A percentile compares a stretch with the other conserved stretches of the same genome.
These are phyloP conservation scores for Tichodroma muraria DNA, from an alignment of 2,113 vertebrate genomes.

Conservation along the genomic window DNA sequence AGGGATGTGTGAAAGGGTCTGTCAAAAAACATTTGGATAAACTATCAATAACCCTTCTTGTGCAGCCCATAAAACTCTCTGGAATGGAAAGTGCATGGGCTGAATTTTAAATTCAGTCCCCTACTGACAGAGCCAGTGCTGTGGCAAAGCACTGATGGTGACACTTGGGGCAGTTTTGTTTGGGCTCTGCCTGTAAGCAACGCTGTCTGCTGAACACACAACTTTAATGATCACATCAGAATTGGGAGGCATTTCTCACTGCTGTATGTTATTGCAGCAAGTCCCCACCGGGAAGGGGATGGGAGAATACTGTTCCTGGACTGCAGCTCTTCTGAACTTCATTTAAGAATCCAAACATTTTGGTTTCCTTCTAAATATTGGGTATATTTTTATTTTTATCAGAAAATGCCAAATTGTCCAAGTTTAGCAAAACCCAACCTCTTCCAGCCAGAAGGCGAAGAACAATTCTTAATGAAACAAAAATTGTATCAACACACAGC, in stretches of 20 bases:
- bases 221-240: neutral
- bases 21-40: conserved; percentile 55
- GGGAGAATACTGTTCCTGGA: neutral
- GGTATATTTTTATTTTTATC: neutral
- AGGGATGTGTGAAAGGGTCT: conserved; percentile 31
- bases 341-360: neutral
- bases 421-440: neutral
- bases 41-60: conserved; percentile 21
- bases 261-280: neutral
- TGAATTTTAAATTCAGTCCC: neutral
- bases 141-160: neutral
- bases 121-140: neutral
- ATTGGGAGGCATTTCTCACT: neutral
- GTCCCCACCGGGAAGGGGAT: neutral
- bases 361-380: neutral
- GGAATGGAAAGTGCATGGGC: neutral
- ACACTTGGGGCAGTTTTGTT: neutral
- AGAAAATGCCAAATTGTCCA: neutral
- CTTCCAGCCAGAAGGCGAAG: neutral
- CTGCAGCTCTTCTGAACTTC: neutral
- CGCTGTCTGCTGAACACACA: neutral
- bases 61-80: conserved; percentile 8
- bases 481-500: neutral
- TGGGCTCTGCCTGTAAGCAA: neutral
- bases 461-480: neutral